Evolutionary conservation across 2,113 vertebrate genomes (phyloP), one percentile per base, ranked within the genome.

Genomic region (Ammodytes dubius): DNA sequence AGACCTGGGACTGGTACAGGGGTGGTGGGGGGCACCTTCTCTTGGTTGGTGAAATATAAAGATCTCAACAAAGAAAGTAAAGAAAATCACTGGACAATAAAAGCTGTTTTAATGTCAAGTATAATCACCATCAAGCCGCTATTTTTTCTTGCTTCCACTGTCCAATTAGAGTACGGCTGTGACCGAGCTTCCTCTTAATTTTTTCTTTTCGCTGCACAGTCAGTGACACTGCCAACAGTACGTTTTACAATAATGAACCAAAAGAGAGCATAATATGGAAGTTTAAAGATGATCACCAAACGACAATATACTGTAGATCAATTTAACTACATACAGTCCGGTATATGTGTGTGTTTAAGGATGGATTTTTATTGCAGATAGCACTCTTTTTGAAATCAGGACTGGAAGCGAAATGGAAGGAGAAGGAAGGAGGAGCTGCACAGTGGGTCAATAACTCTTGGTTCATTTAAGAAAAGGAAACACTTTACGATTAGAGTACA

Each of bases 1-100:
- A 77, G 87, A 87, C 73, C 79, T 56, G 77, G 86, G 88, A 86
- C 83, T 60, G 77, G 74, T 79, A 76, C 65, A n/a, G 11, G 27
- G 27, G 42, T 56, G 45, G 68, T 85, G 77, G 60, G 64, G 10
- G 67, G 50, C 75, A 82, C 52, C 53, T n/a, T 75, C 40, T 59
- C 58, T 77, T 5, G 15, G 27, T 39, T 27, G 14, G 37, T 60
- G 37, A 8, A 7, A n/a, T 9, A 3, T 42, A 67, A 59, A 58
- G 46, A 45, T 6, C 50, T 15, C 14, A 42, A 73, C 35, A 27
- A 43, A 4, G 11, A 6, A 27, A 10, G 27, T 14, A 2, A 68
- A 45, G 6, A n/a, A 47, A 67, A 27, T 17, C 54, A 52, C 15
- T 27, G 8, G 60, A 65, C 7, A 12, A 27, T 13, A 39, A 39